Evolutionary conservation across 2,113 vertebrate species (phyloP).

Genomic region (Microtus oregoni): DNA sequence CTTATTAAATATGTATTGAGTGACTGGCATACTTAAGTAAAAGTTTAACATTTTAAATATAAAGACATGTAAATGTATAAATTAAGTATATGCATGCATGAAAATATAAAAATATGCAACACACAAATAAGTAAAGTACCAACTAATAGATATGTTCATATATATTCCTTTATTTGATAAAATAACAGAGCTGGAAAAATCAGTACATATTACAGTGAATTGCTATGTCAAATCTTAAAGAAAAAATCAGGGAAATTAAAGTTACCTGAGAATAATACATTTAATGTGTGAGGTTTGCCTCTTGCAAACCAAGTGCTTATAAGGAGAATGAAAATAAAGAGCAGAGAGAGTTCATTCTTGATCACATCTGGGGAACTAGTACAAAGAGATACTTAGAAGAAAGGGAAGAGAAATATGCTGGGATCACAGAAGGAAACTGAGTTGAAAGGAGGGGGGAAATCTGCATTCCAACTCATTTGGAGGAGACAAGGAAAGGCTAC

Average conservation of each 20-base stretch:
- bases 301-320: conserved; percentile 57
- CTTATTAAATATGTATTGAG: not conserved
- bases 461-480: conserved; percentile 83
- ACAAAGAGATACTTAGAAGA: conserved; percentile 85
- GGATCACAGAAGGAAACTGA: conserved; percentile 85
- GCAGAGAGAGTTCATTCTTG: conserved; percentile 65
- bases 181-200: not conserved
- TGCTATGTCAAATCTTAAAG: conserved; percentile 29
- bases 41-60: not conserved
- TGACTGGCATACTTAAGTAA: not conserved
- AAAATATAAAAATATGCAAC: not conserved
- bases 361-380: conserved; percentile 84
- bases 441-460: conserved; percentile 85
- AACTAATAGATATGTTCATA: not conserved
- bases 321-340: conserved; percentile 76
- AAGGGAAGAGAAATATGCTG: conserved; percentile 68
- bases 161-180: not conserved
- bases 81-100: not conserved
- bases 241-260: conserved; percentile 37
- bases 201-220: not conserved
- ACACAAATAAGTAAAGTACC: not conserved
- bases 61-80: not conserved
- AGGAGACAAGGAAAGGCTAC: conserved; percentile 81
- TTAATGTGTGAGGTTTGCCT: conserved; percentile 74
- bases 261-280: conserved; percentile 66